Conservation (phyloP, 2,113 vertebrate genomes). For the Chrysemys picta region DNA sequence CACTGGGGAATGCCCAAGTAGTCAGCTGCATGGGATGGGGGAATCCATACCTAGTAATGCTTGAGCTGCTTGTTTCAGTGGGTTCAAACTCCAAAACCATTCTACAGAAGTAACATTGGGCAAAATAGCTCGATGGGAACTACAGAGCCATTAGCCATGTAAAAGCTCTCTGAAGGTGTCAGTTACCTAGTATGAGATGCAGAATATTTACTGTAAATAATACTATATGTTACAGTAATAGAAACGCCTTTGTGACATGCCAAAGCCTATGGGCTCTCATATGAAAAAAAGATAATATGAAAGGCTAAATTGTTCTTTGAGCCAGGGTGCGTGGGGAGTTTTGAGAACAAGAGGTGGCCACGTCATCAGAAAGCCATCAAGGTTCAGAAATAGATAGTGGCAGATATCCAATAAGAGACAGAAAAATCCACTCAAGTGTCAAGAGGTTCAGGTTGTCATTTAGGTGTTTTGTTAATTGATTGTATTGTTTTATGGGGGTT, state of each 20-base stretch:
- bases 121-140: conserved; percentile 30
- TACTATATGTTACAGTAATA: background rate
- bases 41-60: background rate
- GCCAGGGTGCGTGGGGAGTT: background rate
- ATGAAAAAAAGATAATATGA: background rate
- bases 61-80: background rate
- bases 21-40: no score
- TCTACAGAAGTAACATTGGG: background rate
- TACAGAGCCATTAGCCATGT: background rate
- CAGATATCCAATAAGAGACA: background rate
- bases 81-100: background rate
- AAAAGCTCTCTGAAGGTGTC: background rate
- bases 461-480: conserved; percentile 13
- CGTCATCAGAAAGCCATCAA: background rate
- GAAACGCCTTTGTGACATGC: conserved; percentile 6
- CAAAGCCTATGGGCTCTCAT: conserved; percentile 1
- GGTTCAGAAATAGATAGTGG: background rate
- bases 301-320: background rate
- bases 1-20: background rate
- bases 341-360: background rate
- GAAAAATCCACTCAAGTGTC: background rate
- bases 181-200: conserved; percentile 30
- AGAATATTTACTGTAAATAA: conserved; percentile 22
- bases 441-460: background rate
- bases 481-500: conserved; percentile 2